Conservation (phyloP, 2,888 invertebrate genomes). For the Lasioglossum villosulum region DNA sequence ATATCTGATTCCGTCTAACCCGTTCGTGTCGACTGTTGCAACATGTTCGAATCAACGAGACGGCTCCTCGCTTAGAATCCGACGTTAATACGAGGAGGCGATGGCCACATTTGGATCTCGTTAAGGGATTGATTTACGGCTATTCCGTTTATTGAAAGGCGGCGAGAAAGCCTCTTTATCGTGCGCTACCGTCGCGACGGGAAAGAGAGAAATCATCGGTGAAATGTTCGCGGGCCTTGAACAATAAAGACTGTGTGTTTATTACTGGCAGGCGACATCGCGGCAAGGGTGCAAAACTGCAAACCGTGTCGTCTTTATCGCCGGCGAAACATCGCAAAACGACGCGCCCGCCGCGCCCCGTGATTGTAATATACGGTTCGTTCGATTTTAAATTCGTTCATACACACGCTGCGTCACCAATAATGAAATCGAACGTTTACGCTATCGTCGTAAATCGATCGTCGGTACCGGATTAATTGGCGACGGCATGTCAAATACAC, state of each 20-base stretch:
- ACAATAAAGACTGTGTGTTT: background rate
- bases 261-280: background rate
- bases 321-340: background rate
- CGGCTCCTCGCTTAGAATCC: background rate
- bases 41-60: background rate
- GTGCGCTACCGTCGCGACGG: background rate
- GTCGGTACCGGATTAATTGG: background rate
- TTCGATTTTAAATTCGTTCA: background rate
- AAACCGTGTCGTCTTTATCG: background rate
- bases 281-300: background rate
- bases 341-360: background rate
- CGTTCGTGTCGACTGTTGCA: background rate
- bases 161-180: background rate
- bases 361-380: slow-evolving; percentile 1
- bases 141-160: slow-evolving; percentile 12
- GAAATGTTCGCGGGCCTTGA: background rate
- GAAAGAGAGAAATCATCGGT: background rate
- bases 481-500: background rate
- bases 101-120: slow-evolving; percentile 71
- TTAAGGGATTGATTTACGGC: slow-evolving; percentile 75
- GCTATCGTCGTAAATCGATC: background rate
- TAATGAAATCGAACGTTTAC: slow-evolving; percentile 1
- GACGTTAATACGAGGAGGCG: slow-evolving; percentile 67
- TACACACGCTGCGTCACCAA: background rate
- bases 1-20: background rate